phyloP scores from a whole-genome alignment of 2,797 vertebrate genomes.

The Galago senegalensis region DNA sequence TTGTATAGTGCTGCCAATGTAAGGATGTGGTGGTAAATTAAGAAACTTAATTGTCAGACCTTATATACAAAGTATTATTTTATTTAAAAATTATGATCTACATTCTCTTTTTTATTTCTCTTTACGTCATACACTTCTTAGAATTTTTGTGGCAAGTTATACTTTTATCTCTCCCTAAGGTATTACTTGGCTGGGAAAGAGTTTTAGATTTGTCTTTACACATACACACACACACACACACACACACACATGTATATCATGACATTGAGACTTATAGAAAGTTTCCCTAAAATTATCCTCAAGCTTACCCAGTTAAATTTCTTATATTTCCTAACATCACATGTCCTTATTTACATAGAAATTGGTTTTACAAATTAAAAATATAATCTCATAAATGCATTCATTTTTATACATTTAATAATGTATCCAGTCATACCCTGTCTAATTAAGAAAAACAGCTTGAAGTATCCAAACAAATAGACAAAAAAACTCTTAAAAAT shows the following conservation, averaged over 20 bases:
- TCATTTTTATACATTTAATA: constrained; percentile 52
- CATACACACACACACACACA: too few species aligned
- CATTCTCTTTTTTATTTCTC: neutral
- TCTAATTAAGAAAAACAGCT: constrained; percentile 47
- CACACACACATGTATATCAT: neutral
- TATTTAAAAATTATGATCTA: neutral
- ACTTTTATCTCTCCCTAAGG: neutral
- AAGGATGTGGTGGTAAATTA: too few species aligned
- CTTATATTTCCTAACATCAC: neutral
- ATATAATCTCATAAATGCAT: constrained; percentile 34
- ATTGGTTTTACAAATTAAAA: constrained; percentile 63
- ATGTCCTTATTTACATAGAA: constrained; percentile 62
- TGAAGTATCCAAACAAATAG: constrained; percentile 9
- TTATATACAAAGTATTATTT: neutral
- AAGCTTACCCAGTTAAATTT: neutral
- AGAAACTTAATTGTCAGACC: too few species aligned
- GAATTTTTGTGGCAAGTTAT: neutral
- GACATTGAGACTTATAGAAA: neutral
- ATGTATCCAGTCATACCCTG: neutral
- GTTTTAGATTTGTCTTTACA: neutral
- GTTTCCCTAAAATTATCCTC: neutral
- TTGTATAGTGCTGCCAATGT: too few species aligned
- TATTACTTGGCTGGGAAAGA: neutral
- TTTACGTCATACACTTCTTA: neutral
- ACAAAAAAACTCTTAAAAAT: neutral